A percentile compares a stretch with the other conserved stretches of the same genome.
These are phyloP conservation scores for Silurus glanis DNA, from an alignment of 2,113 vertebrate genomes.

Conservation along the genomic window DNA sequence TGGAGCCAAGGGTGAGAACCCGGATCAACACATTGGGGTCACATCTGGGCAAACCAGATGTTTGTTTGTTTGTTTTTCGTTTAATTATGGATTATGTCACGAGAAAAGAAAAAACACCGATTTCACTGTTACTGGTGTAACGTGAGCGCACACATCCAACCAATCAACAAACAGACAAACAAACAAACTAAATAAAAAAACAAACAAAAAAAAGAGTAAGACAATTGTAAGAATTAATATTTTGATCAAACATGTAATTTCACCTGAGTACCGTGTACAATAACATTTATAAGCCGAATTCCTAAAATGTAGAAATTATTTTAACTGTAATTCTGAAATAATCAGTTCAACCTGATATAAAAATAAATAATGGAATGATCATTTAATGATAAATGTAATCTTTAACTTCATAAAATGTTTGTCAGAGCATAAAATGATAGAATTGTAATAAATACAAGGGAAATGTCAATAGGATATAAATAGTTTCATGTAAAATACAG, in stretches of 20 bases:
- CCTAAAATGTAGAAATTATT: background rate
- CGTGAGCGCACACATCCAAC: background rate
- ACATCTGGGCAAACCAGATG: too few relatives aligned
- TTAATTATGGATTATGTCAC: background rate
- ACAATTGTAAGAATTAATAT: too few relatives aligned
- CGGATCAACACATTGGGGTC: background rate
- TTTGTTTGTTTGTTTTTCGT: background rate
- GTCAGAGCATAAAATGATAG: background rate
- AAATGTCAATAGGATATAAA: background rate
- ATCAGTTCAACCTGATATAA: background rate
- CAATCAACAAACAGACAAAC: background rate
- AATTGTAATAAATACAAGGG: background rate
- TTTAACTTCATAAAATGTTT: background rate
- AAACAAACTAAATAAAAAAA: background rate
- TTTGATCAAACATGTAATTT: background rate
- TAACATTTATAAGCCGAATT: background rate
- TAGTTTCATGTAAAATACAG: background rate
- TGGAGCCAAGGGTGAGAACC: background rate
- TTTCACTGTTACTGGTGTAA: background rate
- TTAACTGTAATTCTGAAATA: background rate
- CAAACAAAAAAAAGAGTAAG: background rate
- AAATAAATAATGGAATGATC: background rate
- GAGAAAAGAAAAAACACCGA: background rate
- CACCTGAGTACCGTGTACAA: background rate
- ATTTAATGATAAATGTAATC: background rate